These are phyloP conservation scores for Zeugodacus cucurbitae DNA, from an alignment of 1,140 invertebrate species.

Conservation along the genomic window DNA sequence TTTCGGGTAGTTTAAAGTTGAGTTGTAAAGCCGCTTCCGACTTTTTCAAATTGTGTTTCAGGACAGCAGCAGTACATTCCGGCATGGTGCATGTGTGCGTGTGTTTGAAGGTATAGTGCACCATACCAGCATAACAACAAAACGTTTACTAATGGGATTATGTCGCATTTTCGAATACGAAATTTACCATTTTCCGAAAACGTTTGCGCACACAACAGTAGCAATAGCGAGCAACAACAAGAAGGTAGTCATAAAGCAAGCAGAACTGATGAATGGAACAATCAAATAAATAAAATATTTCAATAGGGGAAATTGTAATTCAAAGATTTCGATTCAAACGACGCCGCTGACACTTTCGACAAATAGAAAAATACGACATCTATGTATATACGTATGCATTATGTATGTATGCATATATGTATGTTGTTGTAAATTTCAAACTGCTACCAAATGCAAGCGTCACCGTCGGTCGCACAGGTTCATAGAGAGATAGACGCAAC, in stretches of 20 bases:
- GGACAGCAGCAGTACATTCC: background rate
- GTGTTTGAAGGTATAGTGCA: background rate
- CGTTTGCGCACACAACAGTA: background rate
- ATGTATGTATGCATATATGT: background rate
- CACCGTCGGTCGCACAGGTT: background rate
- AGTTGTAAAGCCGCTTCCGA: background rate
- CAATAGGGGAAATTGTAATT: background rate
- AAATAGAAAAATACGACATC: background rate
- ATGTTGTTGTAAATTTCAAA: background rate
- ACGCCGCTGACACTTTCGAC: background rate
- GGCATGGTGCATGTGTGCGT: background rate
- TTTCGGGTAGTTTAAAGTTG: background rate
- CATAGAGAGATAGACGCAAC: background rate
- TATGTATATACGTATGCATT: background rate
- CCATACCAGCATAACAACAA: background rate
- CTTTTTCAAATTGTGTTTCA: background rate
- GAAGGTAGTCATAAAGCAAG: background rate
- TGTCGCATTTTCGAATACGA: conserved; percentile 5
- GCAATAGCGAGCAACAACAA: background rate
- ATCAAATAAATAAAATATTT: background rate
- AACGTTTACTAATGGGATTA: conserved; percentile 22
- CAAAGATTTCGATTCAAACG: background rate
- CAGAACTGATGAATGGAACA: background rate
- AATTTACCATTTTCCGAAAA: background rate
- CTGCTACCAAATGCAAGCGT: background rate